phyloP scores from a whole-genome alignment of 2,113 vertebrate genomes.

The Calonectris borealis region DNA sequence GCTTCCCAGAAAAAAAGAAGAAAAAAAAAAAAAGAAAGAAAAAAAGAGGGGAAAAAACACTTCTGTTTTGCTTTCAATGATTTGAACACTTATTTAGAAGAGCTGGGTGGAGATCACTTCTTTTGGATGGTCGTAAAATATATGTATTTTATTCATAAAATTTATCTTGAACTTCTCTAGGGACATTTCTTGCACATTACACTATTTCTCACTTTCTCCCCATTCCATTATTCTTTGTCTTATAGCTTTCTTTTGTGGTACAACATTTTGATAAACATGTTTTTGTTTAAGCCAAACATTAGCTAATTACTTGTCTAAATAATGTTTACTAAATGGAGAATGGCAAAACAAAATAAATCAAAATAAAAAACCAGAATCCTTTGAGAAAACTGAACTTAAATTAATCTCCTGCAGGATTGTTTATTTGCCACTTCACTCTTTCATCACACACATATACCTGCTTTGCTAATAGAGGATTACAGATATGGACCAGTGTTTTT shows the following conservation, averaged over 20 bases:
- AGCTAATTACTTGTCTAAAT: neutral
- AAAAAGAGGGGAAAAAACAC: neutral
- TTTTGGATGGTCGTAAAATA: neutral
- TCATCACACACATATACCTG: neutral
- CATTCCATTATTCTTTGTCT: neutral
- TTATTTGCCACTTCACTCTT: neutral
- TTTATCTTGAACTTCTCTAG: neutral
- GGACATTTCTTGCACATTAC: neutral
- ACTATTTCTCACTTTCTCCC: neutral
- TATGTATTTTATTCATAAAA: neutral
- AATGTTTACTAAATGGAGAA: neutral
- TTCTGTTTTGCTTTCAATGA: neutral
- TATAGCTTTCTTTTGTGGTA: neutral
- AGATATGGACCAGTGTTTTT: neutral
- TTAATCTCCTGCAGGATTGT: neutral
- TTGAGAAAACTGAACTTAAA: neutral
- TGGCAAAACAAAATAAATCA: neutral
- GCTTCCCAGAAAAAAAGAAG: rapidly evolving
- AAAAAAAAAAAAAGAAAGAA: neutral
- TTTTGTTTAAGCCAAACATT: neutral
- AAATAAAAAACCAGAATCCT: neutral
- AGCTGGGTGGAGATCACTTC: neutral
- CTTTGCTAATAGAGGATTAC: neutral
- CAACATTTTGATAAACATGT: neutral
- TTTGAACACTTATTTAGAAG: neutral